Evolutionary conservation across 1,140 invertebrate species (phyloP).

Genomic region (Metaphire vulgaris): DNA sequence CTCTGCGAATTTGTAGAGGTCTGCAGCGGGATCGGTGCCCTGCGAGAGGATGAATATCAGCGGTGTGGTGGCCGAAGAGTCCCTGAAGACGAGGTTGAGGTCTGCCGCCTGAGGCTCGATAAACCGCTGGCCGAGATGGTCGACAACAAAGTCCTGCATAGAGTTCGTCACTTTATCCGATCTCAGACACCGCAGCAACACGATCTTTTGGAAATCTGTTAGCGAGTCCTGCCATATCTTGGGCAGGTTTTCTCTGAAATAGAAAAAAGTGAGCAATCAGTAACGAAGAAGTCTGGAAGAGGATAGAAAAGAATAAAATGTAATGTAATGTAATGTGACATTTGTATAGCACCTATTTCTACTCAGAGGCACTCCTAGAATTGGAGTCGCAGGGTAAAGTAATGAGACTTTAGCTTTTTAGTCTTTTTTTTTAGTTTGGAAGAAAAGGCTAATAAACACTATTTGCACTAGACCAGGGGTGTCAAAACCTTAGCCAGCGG

Average conservation of each 20-base stretch:
- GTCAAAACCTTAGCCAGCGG: too few relatives aligned
- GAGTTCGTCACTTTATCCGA: conserved; percentile 56
- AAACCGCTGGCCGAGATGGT: conserved; percentile 49
- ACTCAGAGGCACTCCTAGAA: too few relatives aligned
- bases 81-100: conserved; percentile 50
- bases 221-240: conserved; percentile 55
- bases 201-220: conserved; percentile 55
- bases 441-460: too few relatives aligned
- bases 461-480: too few relatives aligned
- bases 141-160: conserved; percentile 52
- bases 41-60: conserved; percentile 52
- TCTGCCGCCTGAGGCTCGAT: conserved; percentile 53
- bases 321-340: too few relatives aligned
- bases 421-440: conserved; percentile 9
- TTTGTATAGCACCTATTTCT: too few relatives aligned
- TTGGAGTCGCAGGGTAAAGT: too few relatives aligned
- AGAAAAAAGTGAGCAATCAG: too few relatives aligned
- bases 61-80: conserved; percentile 52
- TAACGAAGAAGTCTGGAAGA: too few relatives aligned
- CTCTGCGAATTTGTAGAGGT: conserved; percentile 54
- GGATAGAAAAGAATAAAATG: too few relatives aligned
- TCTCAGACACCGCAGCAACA: conserved; percentile 57
- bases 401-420: too few relatives aligned
- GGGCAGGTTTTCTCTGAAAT: conserved; percentile 48
- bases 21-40: conserved; percentile 52